Conservation (phyloP, 2,797 vertebrate species). For the Hyperoplus immaculatus region DNA sequence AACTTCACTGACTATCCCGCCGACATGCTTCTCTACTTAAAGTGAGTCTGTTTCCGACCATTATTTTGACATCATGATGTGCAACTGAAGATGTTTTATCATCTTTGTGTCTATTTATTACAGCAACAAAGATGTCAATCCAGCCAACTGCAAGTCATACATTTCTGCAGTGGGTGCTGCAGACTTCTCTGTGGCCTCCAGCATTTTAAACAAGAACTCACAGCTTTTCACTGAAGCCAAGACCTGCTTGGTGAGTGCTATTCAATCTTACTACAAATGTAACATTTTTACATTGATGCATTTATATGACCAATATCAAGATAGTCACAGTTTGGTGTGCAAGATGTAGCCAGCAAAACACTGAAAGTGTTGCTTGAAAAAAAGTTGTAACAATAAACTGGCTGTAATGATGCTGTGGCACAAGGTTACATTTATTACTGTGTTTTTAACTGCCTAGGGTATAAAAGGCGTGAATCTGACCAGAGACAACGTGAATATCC, state of each 20-base stretch:
- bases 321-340: too few relatives aligned
- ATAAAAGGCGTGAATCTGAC: constrained; percentile 63
- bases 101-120: constrained; percentile 17
- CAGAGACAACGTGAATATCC: constrained; percentile 63
- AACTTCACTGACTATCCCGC: constrained; percentile 74
- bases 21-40: constrained; percentile 80
- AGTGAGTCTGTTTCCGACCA: constrained; percentile 54
- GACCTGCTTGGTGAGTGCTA: constrained; percentile 75
- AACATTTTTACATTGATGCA: too few relatives aligned
- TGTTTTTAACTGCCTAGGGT: constrained; percentile 61
- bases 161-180: constrained; percentile 69
- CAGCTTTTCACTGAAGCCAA: constrained; percentile 65
- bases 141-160: constrained; percentile 73
- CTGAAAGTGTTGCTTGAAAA: too few relatives aligned
- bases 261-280: neutral
- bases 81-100: neutral
- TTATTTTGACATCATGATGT: neutral
- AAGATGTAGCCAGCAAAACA: too few relatives aligned
- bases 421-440: neutral
- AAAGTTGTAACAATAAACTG: too few relatives aligned
- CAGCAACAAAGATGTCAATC: constrained; percentile 67
- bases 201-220: constrained; percentile 56
- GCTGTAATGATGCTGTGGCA: too few relatives aligned
- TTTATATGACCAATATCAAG: too few relatives aligned
- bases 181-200: constrained; percentile 75